These are phyloP conservation scores for Slavum lentiscoides DNA, from an alignment of 2,888 invertebrate genomes.

Conservation along the genomic window DNA sequence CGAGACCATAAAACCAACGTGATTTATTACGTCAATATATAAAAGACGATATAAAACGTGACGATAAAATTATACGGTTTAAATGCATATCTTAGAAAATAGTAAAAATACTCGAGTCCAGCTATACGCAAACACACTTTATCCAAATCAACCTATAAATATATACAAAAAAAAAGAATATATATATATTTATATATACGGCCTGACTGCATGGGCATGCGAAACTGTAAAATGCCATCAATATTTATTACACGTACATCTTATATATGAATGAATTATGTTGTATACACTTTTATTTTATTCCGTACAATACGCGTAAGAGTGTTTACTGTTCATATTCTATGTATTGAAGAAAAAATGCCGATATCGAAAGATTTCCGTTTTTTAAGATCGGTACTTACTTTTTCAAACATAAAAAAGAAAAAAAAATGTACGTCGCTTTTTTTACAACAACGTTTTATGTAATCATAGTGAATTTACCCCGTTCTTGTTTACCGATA, in stretches of 20 bases:
- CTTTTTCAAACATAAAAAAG: too few species aligned
- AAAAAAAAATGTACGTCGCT: too few species aligned
- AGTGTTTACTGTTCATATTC: too few species aligned
- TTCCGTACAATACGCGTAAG: too few species aligned
- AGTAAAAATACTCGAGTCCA: slow-evolving; percentile 15
- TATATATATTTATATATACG: not conserved
- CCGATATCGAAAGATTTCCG: too few species aligned
- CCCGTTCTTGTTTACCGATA: too few species aligned
- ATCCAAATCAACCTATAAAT: slow-evolving; percentile 23
- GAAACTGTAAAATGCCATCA: not conserved
- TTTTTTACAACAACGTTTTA: too few species aligned
- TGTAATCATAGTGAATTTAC: too few species aligned
- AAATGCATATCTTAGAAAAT: slow-evolving; percentile 24
- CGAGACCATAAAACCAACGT: slow-evolving; percentile 30
- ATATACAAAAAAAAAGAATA: too few species aligned
- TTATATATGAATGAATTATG: not conserved
- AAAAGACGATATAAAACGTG: slow-evolving; percentile 34
- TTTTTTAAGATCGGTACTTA: too few species aligned
- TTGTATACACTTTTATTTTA: too few species aligned
- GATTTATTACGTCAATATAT: slow-evolving; percentile 16
- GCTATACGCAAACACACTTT: not conserved
- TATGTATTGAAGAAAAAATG: too few species aligned
- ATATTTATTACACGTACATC: slow-evolving; percentile 11
- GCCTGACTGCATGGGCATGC: not conserved
- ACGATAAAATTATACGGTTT: slow-evolving; percentile 31